Percentiles rank a stretch among this genome's conserved stretches.
Conservation (phyloP, 64 coral and sea anemone species). For the Montipora capricornis region DNA sequence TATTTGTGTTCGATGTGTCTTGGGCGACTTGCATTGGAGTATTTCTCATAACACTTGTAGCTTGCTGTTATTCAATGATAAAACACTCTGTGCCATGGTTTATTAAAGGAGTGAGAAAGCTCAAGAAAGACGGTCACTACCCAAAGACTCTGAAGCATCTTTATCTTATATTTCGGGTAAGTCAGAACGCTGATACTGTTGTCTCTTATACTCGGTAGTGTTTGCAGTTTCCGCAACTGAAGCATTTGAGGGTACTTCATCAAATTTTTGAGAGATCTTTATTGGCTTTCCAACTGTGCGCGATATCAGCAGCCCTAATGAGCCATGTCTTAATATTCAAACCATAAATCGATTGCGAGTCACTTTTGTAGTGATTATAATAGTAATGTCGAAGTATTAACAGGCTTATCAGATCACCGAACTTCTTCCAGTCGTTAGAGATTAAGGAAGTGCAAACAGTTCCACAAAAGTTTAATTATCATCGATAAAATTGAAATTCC, state of each 20-base stretch:
- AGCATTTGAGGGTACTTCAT: not conserved
- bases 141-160: constrained; percentile 80
- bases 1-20: constrained; percentile 83
- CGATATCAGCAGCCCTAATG: not conserved
- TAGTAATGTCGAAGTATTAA: too few relatives aligned
- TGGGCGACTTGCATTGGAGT: constrained; percentile 95
- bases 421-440: too few relatives aligned
- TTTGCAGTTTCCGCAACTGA: constrained; percentile 22
- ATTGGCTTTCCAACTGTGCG: not conserved
- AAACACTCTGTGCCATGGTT: constrained; percentile 92
- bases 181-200: not conserved
- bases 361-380: not conserved
- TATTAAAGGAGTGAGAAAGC: constrained; percentile 83
- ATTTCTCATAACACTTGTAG: constrained; percentile 82
- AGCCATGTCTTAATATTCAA: not conserved
- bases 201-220: not conserved
- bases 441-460: constrained; percentile 7
- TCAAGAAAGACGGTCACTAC: constrained; percentile 93
- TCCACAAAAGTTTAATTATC: not conserved
- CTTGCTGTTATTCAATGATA: constrained; percentile 88
- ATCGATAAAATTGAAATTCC: too few relatives aligned
- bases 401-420: too few relatives aligned
- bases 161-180: constrained; percentile 78
- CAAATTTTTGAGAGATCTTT: not conserved
- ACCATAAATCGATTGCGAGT: too few relatives aligned